Evolutionary conservation across 2,113 vertebrate species (phyloP).

Genomic region (Prinia subflava): DNA sequence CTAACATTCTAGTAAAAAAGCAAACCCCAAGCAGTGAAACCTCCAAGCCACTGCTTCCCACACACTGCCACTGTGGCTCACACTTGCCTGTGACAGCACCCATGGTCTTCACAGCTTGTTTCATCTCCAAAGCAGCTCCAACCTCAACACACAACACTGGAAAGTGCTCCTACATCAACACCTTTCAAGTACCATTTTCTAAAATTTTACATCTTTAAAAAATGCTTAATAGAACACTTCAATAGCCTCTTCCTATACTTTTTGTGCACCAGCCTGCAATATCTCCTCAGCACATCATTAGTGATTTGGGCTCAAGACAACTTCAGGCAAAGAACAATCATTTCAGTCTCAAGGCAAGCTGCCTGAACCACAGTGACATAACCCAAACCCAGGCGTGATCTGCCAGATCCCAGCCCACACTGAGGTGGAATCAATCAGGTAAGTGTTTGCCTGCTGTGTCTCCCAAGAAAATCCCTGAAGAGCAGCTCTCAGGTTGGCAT

Average conservation of each 20-base stretch:
- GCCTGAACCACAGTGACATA: not conserved
- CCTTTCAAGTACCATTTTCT: not conserved
- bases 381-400: not conserved
- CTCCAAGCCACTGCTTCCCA: not conserved
- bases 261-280: not conserved
- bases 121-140: not conserved
- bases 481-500: not conserved
- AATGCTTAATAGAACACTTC: not conserved
- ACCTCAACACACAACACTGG: not conserved
- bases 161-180: not conserved
- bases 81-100: not conserved
- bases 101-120: not conserved
- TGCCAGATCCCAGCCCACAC: not conserved
- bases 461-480: not conserved
- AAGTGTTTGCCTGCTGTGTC: not conserved
- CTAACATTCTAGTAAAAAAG: not conserved
- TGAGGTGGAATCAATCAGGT: not conserved
- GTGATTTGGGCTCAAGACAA: not conserved
- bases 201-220: not conserved
- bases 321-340: not conserved
- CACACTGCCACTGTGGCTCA: fast-evolving
- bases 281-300: not conserved
- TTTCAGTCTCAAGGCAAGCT: not conserved
- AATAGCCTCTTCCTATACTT: not conserved
- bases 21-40: not conserved